Evolutionary conservation across 2,113 vertebrate species (phyloP), one percentile per base, ranked within the genome.

Genomic region (Pampusana beccarii): DNA sequence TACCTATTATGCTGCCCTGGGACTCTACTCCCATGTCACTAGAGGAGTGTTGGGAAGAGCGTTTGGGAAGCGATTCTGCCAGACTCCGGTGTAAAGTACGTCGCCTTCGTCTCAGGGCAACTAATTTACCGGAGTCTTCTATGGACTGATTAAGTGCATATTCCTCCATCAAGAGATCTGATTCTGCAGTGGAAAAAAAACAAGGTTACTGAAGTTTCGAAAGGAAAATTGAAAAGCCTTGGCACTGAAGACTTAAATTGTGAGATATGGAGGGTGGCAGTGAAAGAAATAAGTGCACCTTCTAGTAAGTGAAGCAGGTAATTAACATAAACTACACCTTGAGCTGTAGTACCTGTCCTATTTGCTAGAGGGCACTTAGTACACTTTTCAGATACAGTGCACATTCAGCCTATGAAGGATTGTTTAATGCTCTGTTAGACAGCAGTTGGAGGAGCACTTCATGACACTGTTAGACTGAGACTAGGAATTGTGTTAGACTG

Each of bases 121-220:
- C 96, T 31, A 97, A 80, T 98, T 99, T 99, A 75, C 98, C 98
- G 31, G 96, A 70, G 64, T 99, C 99, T 83, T 98, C 98, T 31
- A 97, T 95, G 44, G 98, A 95, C 75, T 98, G 98, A 92, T 97
- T 99, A 70, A 98, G 84, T 94, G 98, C 94, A 13, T 98, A 98
- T 91, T 99, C 99, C 96, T 99, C 99, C 97, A 98, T 97, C 90
- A 99, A 94, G 80, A 99, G 98, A 75, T 99, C 98, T 9, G 98
- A 97, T 97, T 99, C 99, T 99, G 95, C 34, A 85, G 65, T 15
- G 10, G 26, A 12, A 64, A 85, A 24, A 50, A 50, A 80, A 56
- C 10, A 64, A 16, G 4, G 17, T 77, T 67, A 61, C 42, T n/a
- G 28, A 75, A 31, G 24, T 48, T 61, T 21, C n/a, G 80, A 25